Conservation (phyloP, 2,113 vertebrate species). For the Pituophis catenifer region DNA sequence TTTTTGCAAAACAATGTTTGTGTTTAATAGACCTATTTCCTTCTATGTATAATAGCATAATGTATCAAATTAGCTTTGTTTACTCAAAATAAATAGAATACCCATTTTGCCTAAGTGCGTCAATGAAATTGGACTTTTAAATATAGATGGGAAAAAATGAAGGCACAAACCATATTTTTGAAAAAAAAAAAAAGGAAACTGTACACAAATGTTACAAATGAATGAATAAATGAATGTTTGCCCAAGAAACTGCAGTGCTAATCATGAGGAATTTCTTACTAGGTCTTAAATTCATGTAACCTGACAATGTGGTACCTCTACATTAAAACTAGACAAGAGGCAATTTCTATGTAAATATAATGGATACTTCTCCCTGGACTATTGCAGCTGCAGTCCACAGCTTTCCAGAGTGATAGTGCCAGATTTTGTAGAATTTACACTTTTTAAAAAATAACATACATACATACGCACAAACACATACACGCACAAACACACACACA, state of each 20-base stretch:
- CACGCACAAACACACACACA: not conserved
- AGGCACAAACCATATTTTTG: not conserved
- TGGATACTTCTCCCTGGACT: not conserved
- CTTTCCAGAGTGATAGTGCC: not conserved
- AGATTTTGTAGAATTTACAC: not conserved
- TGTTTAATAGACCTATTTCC: slow-evolving; percentile 50
- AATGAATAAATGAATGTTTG: not conserved
- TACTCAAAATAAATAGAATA: slow-evolving; percentile 30
- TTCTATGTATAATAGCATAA: slow-evolving; percentile 29
- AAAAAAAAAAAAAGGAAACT: not conserved
- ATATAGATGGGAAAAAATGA: slow-evolving; percentile 24
- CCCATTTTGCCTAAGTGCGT: slow-evolving; percentile 29
- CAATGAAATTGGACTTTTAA: not conserved
- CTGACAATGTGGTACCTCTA: not conserved
- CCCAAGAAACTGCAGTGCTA: not conserved
- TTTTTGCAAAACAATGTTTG: slow-evolving; percentile 31
- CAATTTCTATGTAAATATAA: not conserved
- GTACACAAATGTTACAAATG: not conserved
- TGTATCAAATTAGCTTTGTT: slow-evolving; percentile 32
- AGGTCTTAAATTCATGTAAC: not conserved
- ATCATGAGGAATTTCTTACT: not conserved
- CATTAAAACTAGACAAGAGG: not conserved
- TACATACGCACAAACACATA: not conserved
- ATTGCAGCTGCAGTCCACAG: not conserved
- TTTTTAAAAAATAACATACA: not conserved